Evolutionary conservation across 2,888 invertebrate species (phyloP).

Genomic region (Biston betularia): DNA sequence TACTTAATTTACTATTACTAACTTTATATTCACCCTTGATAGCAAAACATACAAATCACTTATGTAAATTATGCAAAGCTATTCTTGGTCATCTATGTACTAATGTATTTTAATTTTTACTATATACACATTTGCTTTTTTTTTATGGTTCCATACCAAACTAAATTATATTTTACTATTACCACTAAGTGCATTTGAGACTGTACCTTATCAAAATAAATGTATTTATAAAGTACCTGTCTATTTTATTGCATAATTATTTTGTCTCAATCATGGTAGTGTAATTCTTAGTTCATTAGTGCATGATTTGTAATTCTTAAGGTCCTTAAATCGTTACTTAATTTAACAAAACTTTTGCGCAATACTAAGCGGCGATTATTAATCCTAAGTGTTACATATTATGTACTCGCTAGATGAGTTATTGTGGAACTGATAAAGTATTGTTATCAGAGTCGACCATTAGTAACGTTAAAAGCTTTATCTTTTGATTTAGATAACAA

Average conservation of each 20-base stretch:
- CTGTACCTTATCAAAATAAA: conserved; percentile 16
- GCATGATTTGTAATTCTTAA: neutral
- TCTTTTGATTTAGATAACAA: conserved; percentile 7
- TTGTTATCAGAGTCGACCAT: neutral
- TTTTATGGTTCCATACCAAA: neutral
- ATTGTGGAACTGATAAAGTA: neutral
- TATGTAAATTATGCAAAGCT: no score
- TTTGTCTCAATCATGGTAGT: neutral
- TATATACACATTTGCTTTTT: neutral
- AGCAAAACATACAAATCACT: no score
- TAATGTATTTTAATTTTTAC: conserved; percentile 6
- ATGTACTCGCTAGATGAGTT: no score
- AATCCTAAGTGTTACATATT: no score
- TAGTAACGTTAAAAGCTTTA: conserved; percentile 10
- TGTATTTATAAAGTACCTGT: conserved; percentile 28
- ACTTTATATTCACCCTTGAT: no score
- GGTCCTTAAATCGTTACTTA: no score
- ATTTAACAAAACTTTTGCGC: no score
- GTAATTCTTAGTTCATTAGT: neutral
- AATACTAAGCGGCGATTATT: no score
- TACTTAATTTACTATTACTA: no score
- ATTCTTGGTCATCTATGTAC: neutral
- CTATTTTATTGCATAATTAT: neutral
- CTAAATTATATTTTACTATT: neutral
- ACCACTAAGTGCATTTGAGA: conserved; percentile 7